phyloP scores from a whole-genome alignment of 1,140 invertebrate species.

The Dendroctonus valens region DNA sequence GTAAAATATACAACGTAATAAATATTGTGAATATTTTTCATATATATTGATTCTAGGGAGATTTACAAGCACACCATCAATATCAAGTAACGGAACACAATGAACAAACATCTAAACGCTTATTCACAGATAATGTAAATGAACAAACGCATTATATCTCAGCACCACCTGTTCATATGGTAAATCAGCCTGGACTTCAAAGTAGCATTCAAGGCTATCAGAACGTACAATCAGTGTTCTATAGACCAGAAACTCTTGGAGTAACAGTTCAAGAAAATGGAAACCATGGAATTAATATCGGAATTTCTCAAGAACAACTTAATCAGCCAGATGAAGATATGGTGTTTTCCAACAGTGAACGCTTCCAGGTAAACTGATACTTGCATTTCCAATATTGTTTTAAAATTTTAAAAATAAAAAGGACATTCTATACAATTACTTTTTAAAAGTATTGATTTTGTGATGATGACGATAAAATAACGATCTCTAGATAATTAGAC shows the following conservation, averaged over 20 bases:
- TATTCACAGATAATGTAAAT: slow-evolving; percentile 10
- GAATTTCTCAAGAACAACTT: slow-evolving; percentile 1
- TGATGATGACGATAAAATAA: too few species aligned
- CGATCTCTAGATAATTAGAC: too few species aligned
- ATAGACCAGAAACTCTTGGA: slow-evolving; percentile 6
- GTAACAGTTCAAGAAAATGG: slow-evolving; percentile 10
- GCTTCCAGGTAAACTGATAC: slow-evolving; percentile 9
- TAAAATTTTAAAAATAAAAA: too few species aligned
- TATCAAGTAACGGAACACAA: slow-evolving; percentile 25
- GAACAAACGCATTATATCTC: slow-evolving; percentile 9
- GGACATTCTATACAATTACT: too few species aligned
- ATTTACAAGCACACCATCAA: slow-evolving; percentile 13
- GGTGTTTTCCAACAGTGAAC: slow-evolving; percentile 16
- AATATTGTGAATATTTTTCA: background rate
- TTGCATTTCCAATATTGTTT: background rate
- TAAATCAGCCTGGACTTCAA: background rate
- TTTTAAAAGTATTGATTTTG: too few species aligned
- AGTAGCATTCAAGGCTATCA: slow-evolving; percentile 1
- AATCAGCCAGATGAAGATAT: slow-evolving; percentile 11
- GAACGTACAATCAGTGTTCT: slow-evolving; percentile 4
- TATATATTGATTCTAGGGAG: slow-evolving; percentile 5
- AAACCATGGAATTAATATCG: slow-evolving; percentile 21
- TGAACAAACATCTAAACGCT: slow-evolving; percentile 12
- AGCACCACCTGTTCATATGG: too few species aligned
- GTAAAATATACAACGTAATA: slow-evolving; percentile 1